Conservation (phyloP, 2,797 vertebrate genomes). For the Lates japonicus region DNA sequence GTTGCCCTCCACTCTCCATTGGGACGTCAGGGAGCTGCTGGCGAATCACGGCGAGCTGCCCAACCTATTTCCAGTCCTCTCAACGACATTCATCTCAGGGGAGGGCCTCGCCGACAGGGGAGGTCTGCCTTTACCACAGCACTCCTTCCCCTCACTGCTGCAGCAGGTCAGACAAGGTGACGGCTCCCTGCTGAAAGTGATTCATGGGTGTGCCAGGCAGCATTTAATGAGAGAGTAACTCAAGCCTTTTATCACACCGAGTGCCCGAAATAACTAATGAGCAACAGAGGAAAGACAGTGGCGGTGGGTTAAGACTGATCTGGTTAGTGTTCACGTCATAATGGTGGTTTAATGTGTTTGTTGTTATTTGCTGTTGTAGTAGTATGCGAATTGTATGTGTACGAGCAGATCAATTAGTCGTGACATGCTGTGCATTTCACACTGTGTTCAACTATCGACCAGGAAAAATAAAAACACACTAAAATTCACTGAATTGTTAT, state of each 20-base stretch:
- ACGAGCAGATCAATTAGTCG: too few relatives aligned
- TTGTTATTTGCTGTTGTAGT: too few relatives aligned
- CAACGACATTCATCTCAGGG: conserved; percentile 4
- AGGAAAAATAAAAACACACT: too few relatives aligned
- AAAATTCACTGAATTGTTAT: too few relatives aligned
- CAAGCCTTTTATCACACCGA: conserved; percentile 39
- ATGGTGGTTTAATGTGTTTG: background rate
- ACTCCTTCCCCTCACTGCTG: conserved; percentile 2
- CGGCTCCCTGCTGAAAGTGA: conserved; percentile 54
- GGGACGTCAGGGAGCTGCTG: conserved; percentile 5
- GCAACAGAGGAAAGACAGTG: conserved; percentile 17
- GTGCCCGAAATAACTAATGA: conserved; percentile 44
- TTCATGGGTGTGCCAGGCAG: conserved; percentile 36
- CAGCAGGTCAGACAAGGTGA: conserved; percentile 58
- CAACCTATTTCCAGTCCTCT: conserved; percentile 20
- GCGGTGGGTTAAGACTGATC: background rate
- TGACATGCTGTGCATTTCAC: too few relatives aligned
- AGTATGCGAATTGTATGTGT: too few relatives aligned
- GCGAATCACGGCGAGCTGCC: conserved; percentile 5
- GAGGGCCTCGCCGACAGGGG: conserved; percentile 22
- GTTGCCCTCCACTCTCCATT: background rate
- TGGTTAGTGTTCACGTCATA: background rate
- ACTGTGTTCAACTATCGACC: too few relatives aligned
- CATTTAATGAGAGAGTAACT: conserved; percentile 61
- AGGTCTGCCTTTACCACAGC: conserved; percentile 26